Percentiles rank a stretch among this genome's conserved stretches.
Conservation (phyloP, 2,797 vertebrate species). For the Myiotriccus ornatus region DNA sequence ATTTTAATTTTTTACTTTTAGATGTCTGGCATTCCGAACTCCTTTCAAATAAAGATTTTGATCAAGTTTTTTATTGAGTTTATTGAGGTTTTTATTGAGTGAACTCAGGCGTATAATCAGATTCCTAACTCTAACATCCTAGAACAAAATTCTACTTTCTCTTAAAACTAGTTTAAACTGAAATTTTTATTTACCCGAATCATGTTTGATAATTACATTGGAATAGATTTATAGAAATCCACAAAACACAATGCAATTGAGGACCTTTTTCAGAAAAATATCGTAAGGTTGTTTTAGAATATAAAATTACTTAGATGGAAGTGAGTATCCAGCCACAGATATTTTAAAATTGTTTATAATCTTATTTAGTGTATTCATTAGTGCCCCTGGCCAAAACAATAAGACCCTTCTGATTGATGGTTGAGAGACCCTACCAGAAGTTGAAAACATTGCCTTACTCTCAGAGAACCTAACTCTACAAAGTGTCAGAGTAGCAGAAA, state of each 20-base stretch:
- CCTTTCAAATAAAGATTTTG: background rate
- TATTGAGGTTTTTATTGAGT: background rate
- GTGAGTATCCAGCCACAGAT: background rate
- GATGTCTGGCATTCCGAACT: background rate
- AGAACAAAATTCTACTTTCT: background rate
- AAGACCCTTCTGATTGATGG: background rate
- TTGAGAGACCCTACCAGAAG: background rate
- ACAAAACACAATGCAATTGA: background rate
- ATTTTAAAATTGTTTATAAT: background rate
- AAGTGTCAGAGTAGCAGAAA: background rate
- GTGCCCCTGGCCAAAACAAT: background rate
- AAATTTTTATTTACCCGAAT: background rate
- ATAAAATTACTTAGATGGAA: background rate
- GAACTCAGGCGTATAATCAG: rapidly evolving
- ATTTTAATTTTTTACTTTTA: background rate
- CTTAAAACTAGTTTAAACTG: background rate
- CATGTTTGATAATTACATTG: background rate
- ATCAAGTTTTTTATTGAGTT: background rate
- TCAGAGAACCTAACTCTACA: background rate
- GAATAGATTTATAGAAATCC: background rate
- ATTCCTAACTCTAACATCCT: no score
- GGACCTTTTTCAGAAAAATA: background rate
- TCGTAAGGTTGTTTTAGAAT: background rate
- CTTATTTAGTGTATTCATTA: background rate
- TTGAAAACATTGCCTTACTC: background rate